Base-by-base conservation (phyloP, 2,888 invertebrate genomes). In the Platycheirus rosarum region DNA sequence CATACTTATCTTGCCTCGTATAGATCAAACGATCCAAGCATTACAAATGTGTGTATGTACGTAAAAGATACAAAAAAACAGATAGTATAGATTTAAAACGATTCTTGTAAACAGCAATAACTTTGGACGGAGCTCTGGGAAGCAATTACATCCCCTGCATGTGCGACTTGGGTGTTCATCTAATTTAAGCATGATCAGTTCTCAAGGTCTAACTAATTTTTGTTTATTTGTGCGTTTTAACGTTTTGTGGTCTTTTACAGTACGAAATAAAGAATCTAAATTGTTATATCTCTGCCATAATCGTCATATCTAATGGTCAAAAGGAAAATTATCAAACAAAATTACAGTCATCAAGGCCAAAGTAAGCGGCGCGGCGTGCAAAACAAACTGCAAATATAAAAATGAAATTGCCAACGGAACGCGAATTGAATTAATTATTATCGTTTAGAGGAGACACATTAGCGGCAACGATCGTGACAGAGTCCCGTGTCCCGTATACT, bases 341-440 rank as follows among this genome's bases (percentile, higher is more conserved):
- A 18, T 20, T 32, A 69, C 42, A 69, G 46, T 32, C 20, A 57
- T 57, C 32, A 57, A 57, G 18, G 44, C 53, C 49, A 62, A 44
- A 16, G 6, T 23, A 23, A 23, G 23, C 23, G 23, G 23, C 7
- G 29, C 7, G 29, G 57, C 57, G 57, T 40, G 57, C 40, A 23
- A 37, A 55, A 51, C 20, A 40, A 40, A 14, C 37, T 23, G 13
- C 40, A 40, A 57, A 57, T 23, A 44, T n/a, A 63, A 42, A 53
- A 14, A 71, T 57, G 57, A 3, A 60, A 62, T 71, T 57, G 65
- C 66, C 37, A 32, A 37, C 18, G 71, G 42, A 37, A 80, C 70
- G 76, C 65, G 69, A 48, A 70, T 60, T 60, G 80, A 80, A 75
- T 80, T 20, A 51, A 46, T 53, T 69, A 60, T 46, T 70, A 71